phyloP scores from a whole-genome alignment of 1,140 invertebrate species.

The Drosophila gunungcola region DNA sequence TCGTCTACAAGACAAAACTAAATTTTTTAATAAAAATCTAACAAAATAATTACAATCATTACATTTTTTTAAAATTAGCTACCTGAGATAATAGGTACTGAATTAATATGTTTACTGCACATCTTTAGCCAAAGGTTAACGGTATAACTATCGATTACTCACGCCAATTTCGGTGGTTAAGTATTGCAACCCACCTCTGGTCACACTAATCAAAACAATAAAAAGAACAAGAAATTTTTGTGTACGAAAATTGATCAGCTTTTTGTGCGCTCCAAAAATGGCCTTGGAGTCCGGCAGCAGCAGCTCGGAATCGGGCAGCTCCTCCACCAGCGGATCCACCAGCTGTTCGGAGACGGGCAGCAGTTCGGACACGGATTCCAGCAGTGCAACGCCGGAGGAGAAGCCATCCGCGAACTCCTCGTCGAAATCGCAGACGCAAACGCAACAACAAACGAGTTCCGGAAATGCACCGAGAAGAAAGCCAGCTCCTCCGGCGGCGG shows the following conservation, averaged over 20 bases:
- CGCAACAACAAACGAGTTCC: constrained; percentile 25
- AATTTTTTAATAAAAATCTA: too few relatives aligned
- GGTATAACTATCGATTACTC: background rate
- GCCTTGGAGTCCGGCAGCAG: constrained; percentile 86
- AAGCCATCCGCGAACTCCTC: constrained; percentile 37
- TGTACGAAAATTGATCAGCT: constrained; percentile 24
- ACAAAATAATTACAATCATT: too few relatives aligned
- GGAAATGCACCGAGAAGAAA: constrained; percentile 15
- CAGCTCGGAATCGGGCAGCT: constrained; percentile 87
- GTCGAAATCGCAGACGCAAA: constrained; percentile 19
- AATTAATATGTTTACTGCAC: background rate
- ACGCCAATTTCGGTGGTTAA: background rate
- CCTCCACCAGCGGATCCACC: constrained; percentile 86
- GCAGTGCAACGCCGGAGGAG: constrained; percentile 84
- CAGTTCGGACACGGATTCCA: constrained; percentile 90
- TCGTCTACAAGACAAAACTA: too few relatives aligned
- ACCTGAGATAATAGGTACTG: too few relatives aligned
- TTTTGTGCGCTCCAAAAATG: constrained; percentile 24
- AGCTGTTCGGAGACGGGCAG: constrained; percentile 84
- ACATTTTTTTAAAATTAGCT: too few relatives aligned
- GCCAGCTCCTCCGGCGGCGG: constrained; percentile 12
- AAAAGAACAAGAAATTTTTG: constrained; percentile 37
- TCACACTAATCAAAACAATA: constrained; percentile 48
- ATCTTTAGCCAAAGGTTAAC: background rate
- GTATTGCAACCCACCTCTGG: background rate